A percentile compares a stretch with the other conserved stretches of the same genome.
Evolutionary conservation across 1,140 invertebrate species (phyloP).

Genomic region (Danaus melanippus): DNA sequence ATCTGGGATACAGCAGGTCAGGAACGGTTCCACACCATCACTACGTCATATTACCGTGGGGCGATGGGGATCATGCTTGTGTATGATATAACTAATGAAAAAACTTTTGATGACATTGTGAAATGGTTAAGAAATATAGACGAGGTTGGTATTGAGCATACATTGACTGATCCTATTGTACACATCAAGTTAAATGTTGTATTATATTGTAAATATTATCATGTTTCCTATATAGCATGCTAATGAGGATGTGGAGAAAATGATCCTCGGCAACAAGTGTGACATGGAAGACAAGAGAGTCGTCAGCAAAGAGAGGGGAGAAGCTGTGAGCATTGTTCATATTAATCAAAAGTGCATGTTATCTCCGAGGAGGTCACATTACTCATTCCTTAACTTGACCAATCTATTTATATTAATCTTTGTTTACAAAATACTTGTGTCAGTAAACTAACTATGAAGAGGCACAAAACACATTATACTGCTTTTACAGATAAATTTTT

Average conservation of each 20-base stretch:
- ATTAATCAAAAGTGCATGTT: too few species aligned
- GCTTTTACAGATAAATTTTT: too few species aligned
- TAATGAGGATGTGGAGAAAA: constrained; percentile 94
- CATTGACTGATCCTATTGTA: not conserved
- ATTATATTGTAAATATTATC: not conserved
- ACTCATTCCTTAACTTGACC: too few species aligned
- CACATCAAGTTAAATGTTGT: too few species aligned
- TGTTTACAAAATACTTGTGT: too few species aligned
- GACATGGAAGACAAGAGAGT: constrained; percentile 92
- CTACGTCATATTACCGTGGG: constrained; percentile 97
- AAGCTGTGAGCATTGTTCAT: constrained; percentile 57
- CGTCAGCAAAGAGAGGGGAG: constrained; percentile 81
- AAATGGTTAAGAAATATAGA: constrained; percentile 99
- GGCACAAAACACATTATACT: too few species aligned
- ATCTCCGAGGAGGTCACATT: too few species aligned
- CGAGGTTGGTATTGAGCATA: constrained; percentile 75
- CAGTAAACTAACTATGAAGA: too few species aligned
- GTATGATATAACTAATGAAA: constrained; percentile 98
- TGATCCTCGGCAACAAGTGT: constrained; percentile 96
- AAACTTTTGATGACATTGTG: constrained; percentile 98
- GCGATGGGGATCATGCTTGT: constrained; percentile 99
- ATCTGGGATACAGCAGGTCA: constrained; percentile 99
- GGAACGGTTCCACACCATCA: constrained; percentile 97
- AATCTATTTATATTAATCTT: too few species aligned
- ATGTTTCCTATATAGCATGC: constrained; percentile 74